phyloP scores from a whole-genome alignment of 2,797 vertebrate species.

The Artibeus jamaicensis region DNA sequence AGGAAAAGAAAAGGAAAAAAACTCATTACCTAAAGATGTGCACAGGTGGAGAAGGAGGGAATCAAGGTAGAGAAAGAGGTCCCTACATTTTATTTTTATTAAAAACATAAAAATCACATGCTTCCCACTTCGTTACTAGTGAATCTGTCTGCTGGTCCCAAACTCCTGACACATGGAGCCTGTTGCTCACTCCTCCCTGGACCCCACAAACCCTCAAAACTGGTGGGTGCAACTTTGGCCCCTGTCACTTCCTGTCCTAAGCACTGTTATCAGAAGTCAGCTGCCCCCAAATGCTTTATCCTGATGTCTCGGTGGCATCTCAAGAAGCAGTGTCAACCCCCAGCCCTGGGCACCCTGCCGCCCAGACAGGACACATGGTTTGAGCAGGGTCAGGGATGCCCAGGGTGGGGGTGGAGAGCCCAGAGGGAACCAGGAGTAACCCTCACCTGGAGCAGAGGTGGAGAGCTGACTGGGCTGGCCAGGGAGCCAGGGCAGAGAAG shows the following conservation, averaged over 20 bases:
- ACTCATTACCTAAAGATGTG: background rate
- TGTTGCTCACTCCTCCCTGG: background rate
- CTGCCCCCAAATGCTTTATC: no score
- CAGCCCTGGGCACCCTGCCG: background rate
- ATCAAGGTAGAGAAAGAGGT: background rate
- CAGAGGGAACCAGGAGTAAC: conserved; percentile 65
- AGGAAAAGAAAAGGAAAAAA: background rate
- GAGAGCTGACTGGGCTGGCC: conserved; percentile 66
- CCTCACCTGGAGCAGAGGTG: conserved; percentile 80
- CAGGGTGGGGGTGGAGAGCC: accelerated
- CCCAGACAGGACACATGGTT: background rate
- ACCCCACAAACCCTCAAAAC: background rate
- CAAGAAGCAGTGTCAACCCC: no score
- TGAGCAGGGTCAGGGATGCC: background rate
- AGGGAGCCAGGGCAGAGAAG: background rate
- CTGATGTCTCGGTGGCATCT: no score
- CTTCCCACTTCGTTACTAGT: background rate
- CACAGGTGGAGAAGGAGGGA: background rate
- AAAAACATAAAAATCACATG: background rate
- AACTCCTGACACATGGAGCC: no score
- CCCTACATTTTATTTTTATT: background rate
- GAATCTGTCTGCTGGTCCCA: background rate
- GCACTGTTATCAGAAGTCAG: background rate
- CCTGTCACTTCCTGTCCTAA: background rate
- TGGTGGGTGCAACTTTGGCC: background rate